Percentiles rank a stretch among this genome's conserved stretches.
phyloP scores from a whole-genome alignment of 2,113 vertebrate genomes.

The Corythoichthys haematopterus region DNA sequence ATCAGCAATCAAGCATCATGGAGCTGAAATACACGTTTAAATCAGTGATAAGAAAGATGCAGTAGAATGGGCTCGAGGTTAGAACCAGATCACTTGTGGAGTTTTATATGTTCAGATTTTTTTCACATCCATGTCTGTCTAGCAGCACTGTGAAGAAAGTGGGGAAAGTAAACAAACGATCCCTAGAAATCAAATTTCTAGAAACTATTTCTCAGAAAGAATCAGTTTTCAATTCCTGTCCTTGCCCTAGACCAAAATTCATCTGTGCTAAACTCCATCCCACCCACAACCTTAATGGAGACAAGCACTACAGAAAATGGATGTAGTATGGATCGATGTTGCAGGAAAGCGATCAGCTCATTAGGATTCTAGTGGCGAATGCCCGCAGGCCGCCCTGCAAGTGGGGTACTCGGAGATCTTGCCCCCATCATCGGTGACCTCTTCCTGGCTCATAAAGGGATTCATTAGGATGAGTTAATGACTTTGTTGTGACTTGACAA shows the following conservation, averaged over 20 bases:
- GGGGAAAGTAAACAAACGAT: too few relatives aligned
- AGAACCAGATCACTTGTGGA: background rate
- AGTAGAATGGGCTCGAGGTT: background rate
- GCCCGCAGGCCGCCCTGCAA: slow-evolving; percentile 6
- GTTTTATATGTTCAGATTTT: too few relatives aligned
- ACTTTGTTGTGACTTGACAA: slow-evolving; percentile 43
- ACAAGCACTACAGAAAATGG: background rate
- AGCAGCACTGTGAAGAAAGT: too few relatives aligned
- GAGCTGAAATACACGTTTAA: background rate
- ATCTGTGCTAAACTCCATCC: background rate
- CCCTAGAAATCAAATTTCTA: too few relatives aligned
- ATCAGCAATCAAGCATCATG: background rate
- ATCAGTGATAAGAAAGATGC: background rate
- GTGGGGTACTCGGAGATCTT: slow-evolving; percentile 3
- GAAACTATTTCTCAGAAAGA: background rate
- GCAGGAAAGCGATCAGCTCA: background rate
- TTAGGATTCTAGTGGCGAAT: slow-evolving; percentile 9
- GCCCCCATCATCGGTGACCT: slow-evolving; percentile 26
- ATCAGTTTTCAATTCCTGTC: background rate
- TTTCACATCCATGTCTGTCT: too few relatives aligned
- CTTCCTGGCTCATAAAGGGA: slow-evolving; percentile 28
- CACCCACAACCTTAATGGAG: background rate
- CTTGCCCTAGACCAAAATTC: background rate
- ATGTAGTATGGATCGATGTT: background rate
- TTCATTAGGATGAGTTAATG: slow-evolving; percentile 51